Evolutionary conservation across 1,140 invertebrate species (phyloP), one percentile per base, ranked within the genome.

Genomic region (Solen grandis): DNA sequence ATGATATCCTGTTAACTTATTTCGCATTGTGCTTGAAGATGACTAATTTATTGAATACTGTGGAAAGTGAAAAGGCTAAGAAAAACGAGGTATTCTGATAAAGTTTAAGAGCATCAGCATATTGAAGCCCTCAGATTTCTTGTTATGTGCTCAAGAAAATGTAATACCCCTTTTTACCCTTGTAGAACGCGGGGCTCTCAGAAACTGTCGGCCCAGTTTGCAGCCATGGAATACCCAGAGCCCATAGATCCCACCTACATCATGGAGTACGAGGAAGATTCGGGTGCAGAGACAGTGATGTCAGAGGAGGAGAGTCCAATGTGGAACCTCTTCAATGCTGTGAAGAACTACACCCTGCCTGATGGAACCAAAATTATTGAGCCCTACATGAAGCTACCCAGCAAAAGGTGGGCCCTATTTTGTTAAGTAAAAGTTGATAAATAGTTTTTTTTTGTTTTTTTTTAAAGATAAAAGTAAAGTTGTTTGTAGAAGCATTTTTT

Each of bases 331-430:
- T 96, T 96, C 86, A 95, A 96, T 87, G 94, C 95, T 72, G 94
- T 97, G 22, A 95, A 95, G 89, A 95, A 94, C 85, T 94, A 94
- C 82, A 94, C 94, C n/a, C 95, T 94, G 82, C 92, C 94, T 69
- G 94, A 93, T 90, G 95, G 95, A 94, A 92, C 90, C 52, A 77
- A 73, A 1, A 92, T 99, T 83, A 96, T 96, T 22, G 96, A 98
- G 91, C 97, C 97, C 19, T 98, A 99, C 92, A 95, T 97, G 94
- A 97, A 97, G 88, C 93, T 99, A 66, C 98, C 98, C 2, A 97
- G 96, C 16, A 96, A 91, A 89, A 92, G 91, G 93, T 94, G 59
- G 57, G 79, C 77, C 29, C n/a, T 35, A 38, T 35, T 46, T 46
- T 46, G 8, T 46, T 46, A 46, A 10, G 8, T 10, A 19, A 10